Conservation (phyloP, 2,113 vertebrate species). For the Oceanodroma tethys region DNA sequence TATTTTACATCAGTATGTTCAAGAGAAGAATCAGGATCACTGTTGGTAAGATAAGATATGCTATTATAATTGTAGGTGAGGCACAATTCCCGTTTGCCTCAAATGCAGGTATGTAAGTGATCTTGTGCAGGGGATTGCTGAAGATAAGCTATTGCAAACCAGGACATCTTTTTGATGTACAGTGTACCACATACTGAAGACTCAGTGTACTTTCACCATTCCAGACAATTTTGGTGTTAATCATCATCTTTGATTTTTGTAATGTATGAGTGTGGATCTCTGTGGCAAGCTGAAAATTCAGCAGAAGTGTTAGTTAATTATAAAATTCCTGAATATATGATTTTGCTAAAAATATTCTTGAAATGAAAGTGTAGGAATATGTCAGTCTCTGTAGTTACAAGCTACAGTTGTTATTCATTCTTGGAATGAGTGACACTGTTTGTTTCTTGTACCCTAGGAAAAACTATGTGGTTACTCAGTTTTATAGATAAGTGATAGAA, state of each 20-base stretch:
- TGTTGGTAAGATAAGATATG: neutral
- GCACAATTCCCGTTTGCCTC: neutral
- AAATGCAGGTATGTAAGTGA: neutral
- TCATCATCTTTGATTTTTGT: neutral
- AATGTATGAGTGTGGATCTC: neutral
- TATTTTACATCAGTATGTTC: neutral
- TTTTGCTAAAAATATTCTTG: constrained; percentile 20
- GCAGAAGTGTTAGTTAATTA: constrained; percentile 7
- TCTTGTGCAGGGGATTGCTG: neutral
- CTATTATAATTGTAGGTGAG: neutral
- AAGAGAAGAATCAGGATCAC: neutral
- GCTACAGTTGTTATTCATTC: neutral
- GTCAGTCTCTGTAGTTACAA: neutral
- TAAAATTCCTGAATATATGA: neutral
- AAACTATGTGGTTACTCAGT: neutral
- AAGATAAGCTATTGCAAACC: neutral
- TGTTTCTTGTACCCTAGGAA: neutral
- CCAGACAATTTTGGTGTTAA: neutral
- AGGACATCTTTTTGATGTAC: neutral
- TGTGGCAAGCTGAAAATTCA: constrained; percentile 3
- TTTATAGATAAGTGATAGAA: neutral
- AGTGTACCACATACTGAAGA: neutral
- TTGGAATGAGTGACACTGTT: neutral
- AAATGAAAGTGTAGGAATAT: neutral
- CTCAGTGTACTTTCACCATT: neutral